These are phyloP conservation scores for Phoenoteleia sp. DNA, from an alignment of 2,888 invertebrate genomes.

Conservation along the genomic window DNA sequence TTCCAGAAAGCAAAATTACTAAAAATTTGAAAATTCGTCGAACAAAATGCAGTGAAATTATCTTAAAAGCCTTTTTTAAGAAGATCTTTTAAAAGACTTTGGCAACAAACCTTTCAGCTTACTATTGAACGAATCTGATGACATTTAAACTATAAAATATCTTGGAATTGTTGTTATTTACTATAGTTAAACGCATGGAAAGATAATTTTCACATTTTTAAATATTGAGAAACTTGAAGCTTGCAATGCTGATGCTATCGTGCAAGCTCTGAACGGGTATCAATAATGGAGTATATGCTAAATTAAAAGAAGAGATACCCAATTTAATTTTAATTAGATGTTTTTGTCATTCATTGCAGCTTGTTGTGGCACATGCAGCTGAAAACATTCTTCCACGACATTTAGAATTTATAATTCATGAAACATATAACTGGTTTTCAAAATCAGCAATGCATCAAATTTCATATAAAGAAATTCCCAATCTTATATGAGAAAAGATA, in stretches of 20 bases:
- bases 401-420: conserved; percentile 80
- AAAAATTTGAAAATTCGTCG: conserved; percentile 41
- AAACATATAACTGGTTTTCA: conserved; percentile 72
- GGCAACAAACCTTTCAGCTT: conserved; percentile 72
- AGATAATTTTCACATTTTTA: conserved; percentile 7
- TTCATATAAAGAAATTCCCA: conserved; percentile 42
- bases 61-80: conserved; percentile 69
- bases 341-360: conserved; percentile 19
- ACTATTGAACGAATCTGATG: conserved; percentile 77
- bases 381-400: conserved; percentile 75
- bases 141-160: conserved; percentile 72
- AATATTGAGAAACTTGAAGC: not conserved
- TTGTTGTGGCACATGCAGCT: conserved; percentile 73
- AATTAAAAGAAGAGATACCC: conserved; percentile 75
- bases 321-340: conserved; percentile 33
- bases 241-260: not conserved
- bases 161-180: conserved; percentile 68
- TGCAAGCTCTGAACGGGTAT: no score
- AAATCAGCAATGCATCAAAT: conserved; percentile 52
- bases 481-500: no score
- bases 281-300: conserved; percentile 81
- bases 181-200: not conserved
- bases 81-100: conserved; percentile 68
- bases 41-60: conserved; percentile 72
- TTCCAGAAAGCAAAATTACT: conserved; percentile 49